phyloP scores from a whole-genome alignment of 92 coral and sea anemone genomes.

The Actinostola sp. region DNA sequence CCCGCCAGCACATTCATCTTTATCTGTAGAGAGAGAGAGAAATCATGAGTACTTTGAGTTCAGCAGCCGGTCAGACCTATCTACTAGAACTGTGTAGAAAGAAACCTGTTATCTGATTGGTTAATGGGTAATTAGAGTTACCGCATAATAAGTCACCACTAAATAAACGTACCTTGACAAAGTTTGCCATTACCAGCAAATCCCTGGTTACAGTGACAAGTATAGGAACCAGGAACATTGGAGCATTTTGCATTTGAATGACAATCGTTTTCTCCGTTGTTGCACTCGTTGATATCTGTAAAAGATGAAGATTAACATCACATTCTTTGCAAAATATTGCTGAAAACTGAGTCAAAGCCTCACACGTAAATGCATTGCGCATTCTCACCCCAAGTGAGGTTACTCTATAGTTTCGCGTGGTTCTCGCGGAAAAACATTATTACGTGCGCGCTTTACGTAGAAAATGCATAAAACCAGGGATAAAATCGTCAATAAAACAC shows the following conservation, averaged over 20 bases:
- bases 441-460: too few relatives aligned
- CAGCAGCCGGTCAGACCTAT: neutral
- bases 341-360: too few relatives aligned
- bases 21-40: conserved; percentile 27
- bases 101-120: too few relatives aligned
- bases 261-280: conserved; percentile 51
- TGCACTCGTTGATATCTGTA: conserved; percentile 80
- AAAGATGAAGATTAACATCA: neutral
- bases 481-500: too few relatives aligned
- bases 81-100: neutral
- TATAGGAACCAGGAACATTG: conserved; percentile 58
- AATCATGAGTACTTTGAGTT: neutral
- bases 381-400: too few relatives aligned
- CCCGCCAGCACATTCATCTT: conserved; percentile 41
- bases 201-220: conserved; percentile 65
- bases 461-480: too few relatives aligned
- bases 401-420: too few relatives aligned
- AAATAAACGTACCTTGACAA: conserved; percentile 51
- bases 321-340: too few relatives aligned
- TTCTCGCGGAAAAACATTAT: too few relatives aligned
- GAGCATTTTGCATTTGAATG: conserved; percentile 50
- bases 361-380: too few relatives aligned
- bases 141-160: too few relatives aligned
- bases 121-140: too few relatives aligned
- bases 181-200: conserved; percentile 63